Conservation (phyloP, 2,113 vertebrate species). For the Pipra filicauda region DNA sequence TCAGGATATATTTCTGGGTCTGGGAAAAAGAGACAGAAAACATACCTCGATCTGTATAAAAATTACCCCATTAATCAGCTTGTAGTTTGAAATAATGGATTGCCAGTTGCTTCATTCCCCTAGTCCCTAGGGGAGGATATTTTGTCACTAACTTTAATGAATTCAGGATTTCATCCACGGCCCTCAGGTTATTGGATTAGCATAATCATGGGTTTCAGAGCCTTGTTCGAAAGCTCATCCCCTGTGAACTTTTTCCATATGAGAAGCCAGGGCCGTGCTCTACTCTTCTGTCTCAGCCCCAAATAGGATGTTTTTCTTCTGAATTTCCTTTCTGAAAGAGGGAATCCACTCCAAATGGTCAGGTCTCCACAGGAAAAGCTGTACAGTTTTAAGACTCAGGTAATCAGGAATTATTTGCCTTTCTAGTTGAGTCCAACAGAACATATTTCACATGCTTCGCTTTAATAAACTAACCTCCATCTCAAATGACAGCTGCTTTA, state of each 20-base stretch:
- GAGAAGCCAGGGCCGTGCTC: background rate
- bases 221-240: background rate
- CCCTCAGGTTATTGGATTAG: slow-evolving; percentile 55
- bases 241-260: slow-evolving; percentile 13
- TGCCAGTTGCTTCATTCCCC: slow-evolving; percentile 16
- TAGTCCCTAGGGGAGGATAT: slow-evolving; percentile 11
- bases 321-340: background rate
- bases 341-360: accelerated
- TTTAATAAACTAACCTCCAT: background rate
- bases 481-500: background rate
- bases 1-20: background rate
- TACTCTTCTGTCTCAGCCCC: background rate
- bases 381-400: background rate
- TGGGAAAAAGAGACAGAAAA: background rate
- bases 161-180: slow-evolving; percentile 60
- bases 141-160: slow-evolving; percentile 60
- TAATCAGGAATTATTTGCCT: background rate
- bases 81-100: slow-evolving; percentile 52
- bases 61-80: slow-evolving; percentile 48
- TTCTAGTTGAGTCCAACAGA: background rate
- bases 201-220: slow-evolving; percentile 34
- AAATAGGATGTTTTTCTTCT: background rate
- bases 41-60: background rate
- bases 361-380: background rate
- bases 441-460: accelerated